Evolutionary conservation across 2,888 invertebrate species (phyloP), one percentile per base, ranked within the genome.

Genomic region (Pyrrhosoma nymphula): DNA sequence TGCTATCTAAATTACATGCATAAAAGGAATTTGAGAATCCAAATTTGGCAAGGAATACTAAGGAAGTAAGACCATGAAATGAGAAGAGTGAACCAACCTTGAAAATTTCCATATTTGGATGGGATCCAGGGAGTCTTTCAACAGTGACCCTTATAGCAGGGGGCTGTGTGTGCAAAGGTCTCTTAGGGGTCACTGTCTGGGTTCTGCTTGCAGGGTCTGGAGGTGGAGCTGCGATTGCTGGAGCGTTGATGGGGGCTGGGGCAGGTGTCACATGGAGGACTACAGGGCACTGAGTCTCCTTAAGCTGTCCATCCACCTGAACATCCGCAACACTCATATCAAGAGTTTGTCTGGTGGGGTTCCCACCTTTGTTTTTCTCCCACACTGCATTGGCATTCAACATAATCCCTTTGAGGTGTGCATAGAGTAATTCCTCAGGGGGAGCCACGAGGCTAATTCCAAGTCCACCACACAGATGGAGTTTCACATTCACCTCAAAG

Each of bases 301-400:
- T 97, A 95, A 99, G 96, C 97, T 99, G 98, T 97, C 99, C 99
- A 97, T 99, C 99, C 96, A 98, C 98, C 97, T 99, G 99, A 96
- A 99, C 98, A 96, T 98, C 98, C 95, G 97, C 97, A 35, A 99
- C 98, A 96, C 98, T 98, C 95, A 98, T 97, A 96, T 98, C 98
- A 56, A 95, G 63, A 18, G 97, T 97, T 96, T 98, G 97, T 96
- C 97, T 97, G 18, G 97, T 96, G 0, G 97, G 97, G 0, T 97
- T 97, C 95, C 97, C 97, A n/a, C 98, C 97, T 75, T 98, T 63
- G 47, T 69, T 69, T 63, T 93, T 93, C 69, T 93, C 93, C 93
- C 93, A 93, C 20, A 93, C 69, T 69, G 93, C 93, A 23, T 39
- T 60, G 8, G 93, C 97, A 96, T 98, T 98, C 55, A 98, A 97